phyloP scores from a whole-genome alignment of 2,797 vertebrate species.

The Sardinella longiceps region DNA sequence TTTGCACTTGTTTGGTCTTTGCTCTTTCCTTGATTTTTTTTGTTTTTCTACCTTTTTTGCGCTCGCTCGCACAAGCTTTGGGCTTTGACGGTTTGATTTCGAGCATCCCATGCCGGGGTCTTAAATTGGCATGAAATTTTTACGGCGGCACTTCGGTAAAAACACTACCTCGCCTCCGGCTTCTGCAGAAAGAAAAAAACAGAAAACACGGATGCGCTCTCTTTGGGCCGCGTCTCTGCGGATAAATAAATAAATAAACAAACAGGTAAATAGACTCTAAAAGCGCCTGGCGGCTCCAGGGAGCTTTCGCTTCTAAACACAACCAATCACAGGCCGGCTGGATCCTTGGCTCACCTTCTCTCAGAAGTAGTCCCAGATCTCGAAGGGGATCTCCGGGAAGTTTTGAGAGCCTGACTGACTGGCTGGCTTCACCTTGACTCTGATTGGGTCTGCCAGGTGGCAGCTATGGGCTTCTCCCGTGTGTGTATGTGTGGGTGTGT shows the following conservation, averaged over 20 bases:
- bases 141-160: constrained; percentile 42
- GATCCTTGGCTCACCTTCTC: background rate
- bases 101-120: constrained; percentile 52
- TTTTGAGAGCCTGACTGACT: background rate
- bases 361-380: constrained; percentile 35
- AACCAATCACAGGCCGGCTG: background rate
- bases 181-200: background rate
- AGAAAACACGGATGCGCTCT: background rate
- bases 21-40: background rate
- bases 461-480: constrained; percentile 53
- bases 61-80: background rate
- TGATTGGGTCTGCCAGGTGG: constrained; percentile 39
- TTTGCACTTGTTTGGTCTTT: background rate
- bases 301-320: background rate
- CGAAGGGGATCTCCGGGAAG: background rate
- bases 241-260: constrained; percentile 15
- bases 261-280: constrained; percentile 1
- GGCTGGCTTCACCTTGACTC: constrained; percentile 48
- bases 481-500: background rate
- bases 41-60: background rate
- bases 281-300: background rate
- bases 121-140: constrained; percentile 50
- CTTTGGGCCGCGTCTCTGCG: background rate
- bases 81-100: constrained; percentile 56
- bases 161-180: constrained; percentile 20